Base-by-base conservation (phyloP, 2,113 vertebrate species). In the Peucedramus taeniatus region DNA sequence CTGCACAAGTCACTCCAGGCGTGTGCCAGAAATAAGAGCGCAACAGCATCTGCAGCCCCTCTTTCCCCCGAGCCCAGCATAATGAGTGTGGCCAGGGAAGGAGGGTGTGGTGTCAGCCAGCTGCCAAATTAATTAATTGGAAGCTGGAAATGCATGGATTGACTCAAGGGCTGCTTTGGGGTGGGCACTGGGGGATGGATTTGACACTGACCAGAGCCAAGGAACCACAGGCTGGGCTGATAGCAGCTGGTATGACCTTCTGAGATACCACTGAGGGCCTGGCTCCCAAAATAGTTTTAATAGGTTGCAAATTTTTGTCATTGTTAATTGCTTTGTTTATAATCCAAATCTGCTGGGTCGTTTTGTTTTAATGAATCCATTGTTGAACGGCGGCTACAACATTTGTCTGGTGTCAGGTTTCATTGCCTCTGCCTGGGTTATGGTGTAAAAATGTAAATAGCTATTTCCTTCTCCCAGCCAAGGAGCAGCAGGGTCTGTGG, bases 291-390 rank as follows among this genome's bases (percentile, higher is more conserved):
- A 89, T 89, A 96, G 70, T 79, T 89, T 72, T 87, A 91, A 72
- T 50, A 61, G 18, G 45, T 51, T 89, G 74, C 82, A 93, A 87
- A 66, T 92, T 92, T 92, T 92, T 50, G 44, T 47, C 0, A 3
- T 83, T 74, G 42, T 81, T 94, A 94, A 92, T 93, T 90, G 63
- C 71, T 92, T 95, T 86, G 75, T 92, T 96, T 97, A 90, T 89
- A 54, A 90, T 92, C 33, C 30, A 83, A 35, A 88, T 89, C 86
- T 87, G 31, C 15, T 10, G 71, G 54, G 86, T 77, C 1, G 0
- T 85, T 94, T 83, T 88, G 11, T 77, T 97, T 77, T 93, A 90
- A 83, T 90, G 82, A 89, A 69, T 49, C 54, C 2, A 1, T 66
- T 80, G 84, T 83, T 59, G 65, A 89, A 65, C 1, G 2, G 75